These are phyloP conservation scores for Harmothoe impar DNA, from an alignment of 2,888 invertebrate genomes.

Conservation along the genomic window DNA sequence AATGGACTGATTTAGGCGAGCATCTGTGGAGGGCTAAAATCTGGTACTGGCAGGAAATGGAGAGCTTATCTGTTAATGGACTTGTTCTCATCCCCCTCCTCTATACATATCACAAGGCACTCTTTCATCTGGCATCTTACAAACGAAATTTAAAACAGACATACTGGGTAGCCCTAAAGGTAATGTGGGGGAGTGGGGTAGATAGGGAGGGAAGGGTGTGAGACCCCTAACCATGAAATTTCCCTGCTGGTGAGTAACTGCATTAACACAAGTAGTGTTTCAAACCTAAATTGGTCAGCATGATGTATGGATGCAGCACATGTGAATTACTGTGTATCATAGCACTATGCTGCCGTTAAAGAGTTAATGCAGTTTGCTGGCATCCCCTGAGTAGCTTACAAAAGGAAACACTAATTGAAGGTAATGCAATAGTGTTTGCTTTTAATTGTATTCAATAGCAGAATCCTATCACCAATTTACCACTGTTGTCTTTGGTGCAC, in stretches of 20 bases:
- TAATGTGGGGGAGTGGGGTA: too few relatives aligned
- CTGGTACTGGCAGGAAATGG: constrained; percentile 22
- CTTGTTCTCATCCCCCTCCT: background rate
- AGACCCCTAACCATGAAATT: too few relatives aligned
- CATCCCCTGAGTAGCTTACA: constrained; percentile 55
- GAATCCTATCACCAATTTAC: constrained; percentile 52
- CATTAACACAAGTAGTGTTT: too few relatives aligned
- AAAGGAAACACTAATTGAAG: constrained; percentile 48
- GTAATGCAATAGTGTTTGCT: constrained; percentile 58
- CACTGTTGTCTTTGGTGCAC: too few relatives aligned
- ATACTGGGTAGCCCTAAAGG: too few relatives aligned
- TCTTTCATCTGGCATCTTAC: constrained; percentile 31
- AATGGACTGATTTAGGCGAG: constrained; percentile 35
- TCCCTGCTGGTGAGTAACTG: too few relatives aligned
- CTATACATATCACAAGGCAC: constrained; percentile 6
- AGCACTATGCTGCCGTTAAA: too few relatives aligned
- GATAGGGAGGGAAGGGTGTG: too few relatives aligned
- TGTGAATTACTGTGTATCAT: too few relatives aligned
- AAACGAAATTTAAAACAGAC: constrained; percentile 50
- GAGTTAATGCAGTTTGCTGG: background rate
- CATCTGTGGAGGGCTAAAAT: background rate
- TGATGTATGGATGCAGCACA: too few relatives aligned
- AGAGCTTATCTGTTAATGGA: constrained; percentile 39
- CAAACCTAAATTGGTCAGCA: too few relatives aligned
- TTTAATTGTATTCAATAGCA: constrained; percentile 9